Evolutionary conservation across 1,140 invertebrate species (phyloP), one percentile per base, ranked within the genome.

Genomic region (Eumaeus atala): DNA sequence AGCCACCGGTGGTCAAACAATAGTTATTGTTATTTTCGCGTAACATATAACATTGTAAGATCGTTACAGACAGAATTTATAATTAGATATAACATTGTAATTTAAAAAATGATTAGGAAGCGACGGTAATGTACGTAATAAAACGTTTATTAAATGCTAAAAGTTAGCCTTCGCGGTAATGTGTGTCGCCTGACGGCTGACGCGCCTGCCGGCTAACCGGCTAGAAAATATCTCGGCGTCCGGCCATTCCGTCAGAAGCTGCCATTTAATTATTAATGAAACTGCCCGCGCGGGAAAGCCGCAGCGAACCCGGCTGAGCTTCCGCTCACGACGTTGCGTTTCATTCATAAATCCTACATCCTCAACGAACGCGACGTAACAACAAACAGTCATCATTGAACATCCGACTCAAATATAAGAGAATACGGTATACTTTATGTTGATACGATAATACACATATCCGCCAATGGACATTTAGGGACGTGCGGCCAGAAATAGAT

Each of bases 221-320:
- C 74, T 83, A 84, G 83, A 84, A 86, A 86, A 74, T 77, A 83
- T 84, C 77, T 74, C 66, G 50, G 62, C 78, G 75, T 83, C 83
- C 80, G 79, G 79, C 62, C 83, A 83, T 83, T 85, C 77, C 77
- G 70, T 63, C 70, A 74, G 70, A 77, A 76, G 78, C 70, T 64
- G 67, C 62, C 72, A 78, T 86, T 84, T 86, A 84, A 84, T 84
- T 84, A 85, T 86, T 86, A 86, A 86, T 84, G 80, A 83, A 86
- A 86, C 83, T 72, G 74, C 59, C 71, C 77, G 72, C 72, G 74
- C 83, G 83, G 83, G 83, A 86, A 86, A 86, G 83, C 79, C 81
- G 76, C 76, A 83, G 71, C 75, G 80, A n/a, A 71, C 64, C 78
- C 75, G 71, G 73, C 75, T 70, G 67, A 52, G 74, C 79, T 84